Conservation (phyloP, 2,113 vertebrate species). For the Oncorhynchus nerka region DNA sequence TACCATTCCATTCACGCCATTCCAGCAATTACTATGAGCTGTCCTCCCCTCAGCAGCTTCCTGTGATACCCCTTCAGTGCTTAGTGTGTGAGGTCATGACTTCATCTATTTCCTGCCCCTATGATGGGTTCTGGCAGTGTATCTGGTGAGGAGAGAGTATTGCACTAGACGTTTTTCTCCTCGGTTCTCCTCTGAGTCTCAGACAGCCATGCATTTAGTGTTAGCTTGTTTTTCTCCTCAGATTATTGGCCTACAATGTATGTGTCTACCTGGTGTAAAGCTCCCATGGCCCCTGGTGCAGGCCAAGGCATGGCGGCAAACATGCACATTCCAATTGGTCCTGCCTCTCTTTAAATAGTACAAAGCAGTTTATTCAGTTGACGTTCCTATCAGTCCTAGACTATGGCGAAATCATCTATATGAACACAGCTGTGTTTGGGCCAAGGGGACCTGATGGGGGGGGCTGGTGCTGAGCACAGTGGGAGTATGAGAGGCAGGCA, state of each 20-base stretch:
- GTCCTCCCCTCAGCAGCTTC: not conserved
- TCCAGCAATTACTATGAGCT: too few species aligned
- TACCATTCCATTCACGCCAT: too few species aligned
- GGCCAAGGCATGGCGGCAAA: not conserved
- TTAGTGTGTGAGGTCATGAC: not conserved
- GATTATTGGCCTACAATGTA: not conserved
- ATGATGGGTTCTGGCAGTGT: not conserved
- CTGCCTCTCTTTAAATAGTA: too few species aligned
- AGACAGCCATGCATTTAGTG: not conserved
- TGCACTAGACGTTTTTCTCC: not conserved
- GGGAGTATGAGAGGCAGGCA: slow-evolving; percentile 60
- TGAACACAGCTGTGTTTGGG: slow-evolving; percentile 55
- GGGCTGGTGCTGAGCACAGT: slow-evolving; percentile 15
- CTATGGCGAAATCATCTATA: too few species aligned
- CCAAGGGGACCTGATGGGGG: slow-evolving; percentile 37
- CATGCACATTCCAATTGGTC: slow-evolving; percentile 37
- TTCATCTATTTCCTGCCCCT: not conserved
- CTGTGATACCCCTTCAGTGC: not conserved
- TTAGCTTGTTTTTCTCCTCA: too few species aligned
- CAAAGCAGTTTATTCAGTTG: too few species aligned
- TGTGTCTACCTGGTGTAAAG: not conserved
- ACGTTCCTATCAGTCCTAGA: too few species aligned
- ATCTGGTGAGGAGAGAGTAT: too few species aligned
- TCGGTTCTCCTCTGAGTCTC: not conserved
- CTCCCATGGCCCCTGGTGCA: not conserved